phyloP scores from a whole-genome alignment of 2,113 vertebrate species.

The Onychostoma macrolepis region DNA sequence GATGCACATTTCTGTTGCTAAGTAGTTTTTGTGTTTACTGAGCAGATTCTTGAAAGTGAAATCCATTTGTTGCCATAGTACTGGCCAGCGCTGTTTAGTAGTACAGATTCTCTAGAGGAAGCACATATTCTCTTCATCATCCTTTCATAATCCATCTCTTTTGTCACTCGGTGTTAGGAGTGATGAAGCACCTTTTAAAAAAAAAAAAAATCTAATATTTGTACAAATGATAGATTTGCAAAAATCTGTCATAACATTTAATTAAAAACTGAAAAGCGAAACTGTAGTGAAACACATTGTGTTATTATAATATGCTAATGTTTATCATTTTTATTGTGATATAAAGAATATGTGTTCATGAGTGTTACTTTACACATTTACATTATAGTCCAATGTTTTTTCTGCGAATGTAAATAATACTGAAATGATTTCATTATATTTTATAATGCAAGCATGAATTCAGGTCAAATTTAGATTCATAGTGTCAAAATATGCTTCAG shows the following conservation, averaged over 20 bases:
- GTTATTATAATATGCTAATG: not conserved
- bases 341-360: not conserved
- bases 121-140: not conserved
- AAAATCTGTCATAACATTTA: not conserved
- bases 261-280: not conserved
- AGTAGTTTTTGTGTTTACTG: not conserved
- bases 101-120: not conserved
- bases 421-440: not conserved
- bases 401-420: not conserved
- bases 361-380: not conserved
- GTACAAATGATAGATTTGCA: not conserved
- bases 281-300: not conserved
- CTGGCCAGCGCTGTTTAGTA: not conserved
- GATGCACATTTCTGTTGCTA: not conserved
- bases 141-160: constrained; percentile 21
- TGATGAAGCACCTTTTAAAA: not conserved
- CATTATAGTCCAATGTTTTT: not conserved
- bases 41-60: constrained; percentile 2
- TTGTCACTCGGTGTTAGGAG: not conserved
- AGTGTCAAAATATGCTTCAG: not conserved
- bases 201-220: no score
- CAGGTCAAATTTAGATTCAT: not conserved
- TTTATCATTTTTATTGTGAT: not conserved
- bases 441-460: not conserved
- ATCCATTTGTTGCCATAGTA: constrained; percentile 13